These are phyloP conservation scores for Meda fulgida DNA, from an alignment of 2,797 vertebrate genomes.

Conservation along the genomic window DNA sequence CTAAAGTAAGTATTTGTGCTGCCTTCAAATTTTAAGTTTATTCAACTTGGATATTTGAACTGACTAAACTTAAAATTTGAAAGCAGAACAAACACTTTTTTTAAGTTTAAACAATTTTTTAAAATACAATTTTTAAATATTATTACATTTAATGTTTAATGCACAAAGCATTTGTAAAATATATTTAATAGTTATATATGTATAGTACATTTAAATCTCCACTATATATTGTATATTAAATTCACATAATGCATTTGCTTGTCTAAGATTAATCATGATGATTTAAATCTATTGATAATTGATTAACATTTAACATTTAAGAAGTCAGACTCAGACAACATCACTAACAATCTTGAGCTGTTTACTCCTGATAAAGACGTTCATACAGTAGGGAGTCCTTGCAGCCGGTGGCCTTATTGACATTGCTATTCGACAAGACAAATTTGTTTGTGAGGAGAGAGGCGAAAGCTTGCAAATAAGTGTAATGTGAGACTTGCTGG, in stretches of 20 bases:
- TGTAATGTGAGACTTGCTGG: conserved; percentile 16
- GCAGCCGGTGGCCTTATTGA: conserved; percentile 1
- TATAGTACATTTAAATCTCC: background rate
- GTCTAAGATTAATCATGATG: background rate
- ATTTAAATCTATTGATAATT: background rate
- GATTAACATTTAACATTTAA: background rate
- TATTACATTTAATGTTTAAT: too few relatives aligned
- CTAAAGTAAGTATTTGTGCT: too few relatives aligned
- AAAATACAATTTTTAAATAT: too few relatives aligned
- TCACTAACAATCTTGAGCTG: background rate
- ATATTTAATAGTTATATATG: background rate
- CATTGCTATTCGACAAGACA: conserved; percentile 16
- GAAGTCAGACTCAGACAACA: background rate
- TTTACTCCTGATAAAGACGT: conserved; percentile 18
- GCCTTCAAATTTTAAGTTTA: too few relatives aligned
- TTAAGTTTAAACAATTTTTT: too few relatives aligned
- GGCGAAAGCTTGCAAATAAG: conserved; percentile 33
- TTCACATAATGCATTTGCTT: background rate
- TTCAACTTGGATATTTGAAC: too few relatives aligned
- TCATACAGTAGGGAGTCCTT: conserved; percentile 1
- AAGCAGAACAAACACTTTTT: too few relatives aligned
- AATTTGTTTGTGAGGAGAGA: conserved; percentile 14
- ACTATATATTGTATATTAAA: background rate
- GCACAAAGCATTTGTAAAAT: background rate
- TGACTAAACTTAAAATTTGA: too few relatives aligned